Base-by-base conservation (phyloP, 2,113 vertebrate species). In the Microtus montanus region DNA sequence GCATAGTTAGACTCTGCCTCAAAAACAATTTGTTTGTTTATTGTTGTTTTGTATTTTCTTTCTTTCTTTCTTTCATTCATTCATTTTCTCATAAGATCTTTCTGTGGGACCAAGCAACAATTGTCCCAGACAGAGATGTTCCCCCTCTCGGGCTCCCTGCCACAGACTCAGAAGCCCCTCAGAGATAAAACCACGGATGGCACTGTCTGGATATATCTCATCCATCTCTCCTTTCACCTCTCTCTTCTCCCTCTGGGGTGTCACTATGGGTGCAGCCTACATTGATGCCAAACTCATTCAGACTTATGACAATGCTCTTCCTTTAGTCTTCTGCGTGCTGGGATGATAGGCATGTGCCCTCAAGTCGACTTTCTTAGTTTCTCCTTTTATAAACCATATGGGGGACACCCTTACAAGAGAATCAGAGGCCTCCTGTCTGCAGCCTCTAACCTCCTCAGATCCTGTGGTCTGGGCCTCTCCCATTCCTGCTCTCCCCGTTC, bases 401-500 rank as follows among this genome's bases (percentile, higher is more conserved):
- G 66, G 11, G 2, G 49, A 24, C 7, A 9, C 3, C 74, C 33
- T 87, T 33, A 22, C 4, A 20, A 22, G 38, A 30, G 7, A 64
- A 20, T 20, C 3, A 11, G 64, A 86, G 17, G 28, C 44, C 9
- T 78, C 35, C 26, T 44, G 14, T 61, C 64, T 13, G 70, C 33
- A 52, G 68, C 58, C 61, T 54, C 75, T 44, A 11, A 19, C 75
- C 44, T 44, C 33, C 28, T 64, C 47, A 2, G 8, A 17, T 26
- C 11, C 41, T 2, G 1, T 8, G 58, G 12, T 24, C 24, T 33
- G 19, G 52, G 11, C 9, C 44, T 61, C 6, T 33, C n/a, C 30
- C 4, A 28, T 14, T 4, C 2, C 3, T 49, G 49, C 22, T 24
- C 14, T 5, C 13, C 3, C 38, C 1, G 7, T 2, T 19, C 41